Conservation (phyloP, 2,888 invertebrate genomes). For the Machimus atricapillus region DNA sequence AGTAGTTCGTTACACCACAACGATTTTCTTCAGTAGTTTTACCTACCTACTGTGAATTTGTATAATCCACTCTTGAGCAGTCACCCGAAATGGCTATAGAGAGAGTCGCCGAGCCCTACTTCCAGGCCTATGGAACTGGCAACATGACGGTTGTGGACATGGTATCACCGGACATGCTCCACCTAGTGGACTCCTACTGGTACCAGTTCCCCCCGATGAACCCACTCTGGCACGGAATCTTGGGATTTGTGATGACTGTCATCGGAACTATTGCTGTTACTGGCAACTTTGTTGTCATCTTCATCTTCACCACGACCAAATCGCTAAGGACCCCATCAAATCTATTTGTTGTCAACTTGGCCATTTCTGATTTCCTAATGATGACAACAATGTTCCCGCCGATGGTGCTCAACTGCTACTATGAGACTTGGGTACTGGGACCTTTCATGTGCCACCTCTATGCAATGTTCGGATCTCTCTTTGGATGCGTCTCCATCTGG, state of each 20-base stretch:
- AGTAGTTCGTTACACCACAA: slow-evolving; percentile 24
- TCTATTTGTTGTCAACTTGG: slow-evolving; percentile 87
- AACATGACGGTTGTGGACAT: slow-evolving; percentile 37
- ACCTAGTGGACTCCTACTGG: slow-evolving; percentile 78
- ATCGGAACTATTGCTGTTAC: slow-evolving; percentile 67
- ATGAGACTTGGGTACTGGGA: slow-evolving; percentile 66
- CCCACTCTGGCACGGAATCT: slow-evolving; percentile 83
- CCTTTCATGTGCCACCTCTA: slow-evolving; percentile 88
- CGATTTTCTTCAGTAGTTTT: slow-evolving; percentile 26
- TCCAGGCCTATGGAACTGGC: slow-evolving; percentile 13
- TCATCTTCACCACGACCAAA: slow-evolving; percentile 61
- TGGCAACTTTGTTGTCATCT: slow-evolving; percentile 61
- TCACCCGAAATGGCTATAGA: background rate
- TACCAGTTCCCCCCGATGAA: slow-evolving; percentile 90
- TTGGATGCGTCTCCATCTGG: slow-evolving; percentile 69
- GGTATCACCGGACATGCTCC: slow-evolving; percentile 71
- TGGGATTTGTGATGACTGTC: slow-evolving; percentile 79
- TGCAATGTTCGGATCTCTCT: slow-evolving; percentile 78
- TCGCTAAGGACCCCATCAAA: slow-evolving; percentile 86
- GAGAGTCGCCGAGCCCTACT: slow-evolving; percentile 1
- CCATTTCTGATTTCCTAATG: slow-evolving; percentile 90
- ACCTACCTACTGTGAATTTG: background rate
- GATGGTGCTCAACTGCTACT: slow-evolving; percentile 84
- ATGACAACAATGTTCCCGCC: slow-evolving; percentile 68
- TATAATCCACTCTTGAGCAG: background rate